Evolutionary conservation across 2,888 invertebrate species (phyloP).

Genomic region (Trimorus sp.): DNA sequence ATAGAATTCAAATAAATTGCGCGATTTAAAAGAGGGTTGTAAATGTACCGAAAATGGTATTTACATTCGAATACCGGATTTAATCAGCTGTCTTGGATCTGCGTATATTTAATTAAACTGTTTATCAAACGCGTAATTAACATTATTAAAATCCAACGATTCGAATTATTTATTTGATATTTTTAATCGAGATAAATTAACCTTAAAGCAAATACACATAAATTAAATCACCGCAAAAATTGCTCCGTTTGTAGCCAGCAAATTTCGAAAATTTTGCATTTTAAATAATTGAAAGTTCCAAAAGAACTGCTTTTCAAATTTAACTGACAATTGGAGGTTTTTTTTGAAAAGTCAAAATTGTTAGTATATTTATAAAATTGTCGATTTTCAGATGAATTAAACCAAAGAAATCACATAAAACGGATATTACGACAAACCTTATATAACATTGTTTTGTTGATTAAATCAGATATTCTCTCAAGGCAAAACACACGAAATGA

Average conservation of each 20-base stretch:
- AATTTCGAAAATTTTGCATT: background rate
- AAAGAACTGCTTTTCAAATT: too few relatives aligned
- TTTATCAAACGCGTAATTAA: conserved; percentile 24
- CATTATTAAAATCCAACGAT: conserved; percentile 12
- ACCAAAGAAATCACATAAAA: too few relatives aligned
- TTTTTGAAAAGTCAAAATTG: too few relatives aligned
- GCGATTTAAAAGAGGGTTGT: conserved; percentile 13
- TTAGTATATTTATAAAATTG: too few relatives aligned
- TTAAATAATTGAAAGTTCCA: too few relatives aligned
- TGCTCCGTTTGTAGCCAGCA: background rate
- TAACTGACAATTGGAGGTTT: too few relatives aligned
- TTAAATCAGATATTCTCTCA: conserved; percentile 41
- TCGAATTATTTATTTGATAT: background rate
- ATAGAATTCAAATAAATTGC: conserved; percentile 20
- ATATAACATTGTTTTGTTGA: conserved; percentile 28
- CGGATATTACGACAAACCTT: conserved; percentile 2
- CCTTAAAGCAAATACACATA: background rate
- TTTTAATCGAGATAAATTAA: background rate
- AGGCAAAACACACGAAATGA: conserved; percentile 31
- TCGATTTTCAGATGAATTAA: too few relatives aligned
- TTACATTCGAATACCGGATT: conserved; percentile 11
- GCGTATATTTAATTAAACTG: conserved; percentile 12
- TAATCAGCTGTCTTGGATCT: conserved; percentile 14
- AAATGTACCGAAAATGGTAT: conserved; percentile 23
- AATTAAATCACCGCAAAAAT: background rate